A percentile compares a stretch with the other conserved stretches of the same genome.
These are phyloP conservation scores for Sylvia borin DNA, from an alignment of 2,797 vertebrate genomes.

Conservation along the genomic window DNA sequence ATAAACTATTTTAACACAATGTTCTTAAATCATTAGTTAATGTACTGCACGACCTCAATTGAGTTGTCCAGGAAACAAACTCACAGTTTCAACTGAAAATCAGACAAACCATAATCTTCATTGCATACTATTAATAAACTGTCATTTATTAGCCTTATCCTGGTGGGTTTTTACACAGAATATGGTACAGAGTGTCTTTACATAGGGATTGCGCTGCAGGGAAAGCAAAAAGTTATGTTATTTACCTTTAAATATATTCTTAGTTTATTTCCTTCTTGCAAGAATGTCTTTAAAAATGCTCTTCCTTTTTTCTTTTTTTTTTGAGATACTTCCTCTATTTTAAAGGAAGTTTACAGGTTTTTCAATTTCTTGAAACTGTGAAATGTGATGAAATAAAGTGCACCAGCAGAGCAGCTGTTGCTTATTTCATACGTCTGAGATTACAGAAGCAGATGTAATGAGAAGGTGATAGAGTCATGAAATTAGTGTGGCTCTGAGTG, in stretches of 20 bases:
- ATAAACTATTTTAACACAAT: conserved; percentile 54
- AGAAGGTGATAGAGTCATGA: not conserved
- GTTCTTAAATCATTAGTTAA: not conserved
- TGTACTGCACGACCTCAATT: not conserved
- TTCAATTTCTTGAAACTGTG: not conserved
- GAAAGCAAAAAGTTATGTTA: not conserved
- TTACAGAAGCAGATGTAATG: not conserved
- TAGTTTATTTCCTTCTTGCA: not conserved
- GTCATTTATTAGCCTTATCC: not conserved
- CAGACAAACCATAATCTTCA: not conserved
- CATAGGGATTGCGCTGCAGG: not conserved
- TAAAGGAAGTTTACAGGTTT: not conserved
- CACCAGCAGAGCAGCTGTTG: not conserved
- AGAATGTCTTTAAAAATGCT: not conserved
- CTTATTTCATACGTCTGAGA: not conserved
- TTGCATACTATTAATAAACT: not conserved
- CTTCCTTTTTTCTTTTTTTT: not conserved
- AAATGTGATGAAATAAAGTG: not conserved
- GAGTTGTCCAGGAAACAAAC: not conserved
- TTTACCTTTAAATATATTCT: not conserved
- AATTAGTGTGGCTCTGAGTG: no score
- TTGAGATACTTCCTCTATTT: not conserved
- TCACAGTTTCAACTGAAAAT: not conserved
- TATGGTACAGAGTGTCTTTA: not conserved
- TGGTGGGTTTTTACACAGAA: not conserved